A percentile compares a stretch with the other conserved stretches of the same genome.
Evolutionary conservation across 2,113 vertebrate species (phyloP).

Genomic region (Corynorhinus townsendii): DNA sequence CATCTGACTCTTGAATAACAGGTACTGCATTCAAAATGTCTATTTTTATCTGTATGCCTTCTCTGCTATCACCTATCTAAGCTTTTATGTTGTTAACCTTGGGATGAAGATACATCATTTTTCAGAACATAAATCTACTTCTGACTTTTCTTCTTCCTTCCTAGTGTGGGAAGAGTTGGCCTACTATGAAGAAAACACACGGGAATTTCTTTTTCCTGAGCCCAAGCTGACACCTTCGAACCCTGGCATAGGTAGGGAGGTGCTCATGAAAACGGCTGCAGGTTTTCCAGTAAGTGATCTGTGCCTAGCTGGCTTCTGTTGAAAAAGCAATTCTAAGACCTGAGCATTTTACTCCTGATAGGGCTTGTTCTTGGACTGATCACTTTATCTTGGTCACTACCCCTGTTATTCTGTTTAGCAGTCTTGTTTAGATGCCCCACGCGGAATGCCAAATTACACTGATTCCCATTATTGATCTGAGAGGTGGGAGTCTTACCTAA

Average conservation of each 20-base stretch:
- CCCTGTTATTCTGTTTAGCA: not conserved
- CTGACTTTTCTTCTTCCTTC: not conserved
- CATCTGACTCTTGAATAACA: not conserved
- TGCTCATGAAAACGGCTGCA: constrained; percentile 81
- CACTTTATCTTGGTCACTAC: not conserved
- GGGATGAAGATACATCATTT: not conserved
- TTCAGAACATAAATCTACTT: not conserved
- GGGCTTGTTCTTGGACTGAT: not conserved
- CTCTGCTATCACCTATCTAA: not conserved
- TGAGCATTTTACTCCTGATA: not conserved
- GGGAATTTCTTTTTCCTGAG: constrained; percentile 85
- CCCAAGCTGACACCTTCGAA: constrained; percentile 79
- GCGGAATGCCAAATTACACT: not conserved
- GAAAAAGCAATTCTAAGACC: not conserved
- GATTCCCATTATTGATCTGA: not conserved
- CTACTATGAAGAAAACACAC: constrained; percentile 81
- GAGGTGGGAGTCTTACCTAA: not conserved
- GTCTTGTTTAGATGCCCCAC: not conserved
- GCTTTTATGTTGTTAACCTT: constrained; percentile 6
- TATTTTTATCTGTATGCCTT: not conserved
- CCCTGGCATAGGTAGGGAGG: constrained; percentile 78
- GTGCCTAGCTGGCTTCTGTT: not conserved
- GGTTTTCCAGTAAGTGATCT: constrained; percentile 80
- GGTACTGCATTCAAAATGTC: not conserved
- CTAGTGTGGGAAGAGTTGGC: constrained; percentile 77